phyloP scores from a whole-genome alignment of 2,888 invertebrate species.

The Heliothis peltigera region DNA sequence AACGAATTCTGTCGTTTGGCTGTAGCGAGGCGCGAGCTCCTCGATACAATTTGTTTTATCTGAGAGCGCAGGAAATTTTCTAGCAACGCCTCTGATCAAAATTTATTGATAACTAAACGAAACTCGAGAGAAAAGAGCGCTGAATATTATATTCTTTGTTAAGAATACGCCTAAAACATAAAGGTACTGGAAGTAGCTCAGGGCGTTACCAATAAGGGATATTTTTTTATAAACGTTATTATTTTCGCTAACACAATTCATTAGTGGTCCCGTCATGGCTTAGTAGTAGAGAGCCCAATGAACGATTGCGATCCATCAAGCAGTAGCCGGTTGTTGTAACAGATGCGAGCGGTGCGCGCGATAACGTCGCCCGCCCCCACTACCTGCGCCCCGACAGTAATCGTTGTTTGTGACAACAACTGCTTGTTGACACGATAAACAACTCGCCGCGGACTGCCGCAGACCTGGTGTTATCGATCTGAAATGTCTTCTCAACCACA shows the following conservation, averaged over 20 bases:
- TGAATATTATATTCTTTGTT: slow-evolving; percentile 28
- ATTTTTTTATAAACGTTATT: slow-evolving; percentile 26
- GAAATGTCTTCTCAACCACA: slow-evolving; percentile 40
- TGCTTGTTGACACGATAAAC: slow-evolving; percentile 41
- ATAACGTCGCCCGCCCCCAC: slow-evolving; percentile 9
- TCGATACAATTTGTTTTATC: slow-evolving; percentile 60
- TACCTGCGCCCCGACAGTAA: slow-evolving; percentile 5
- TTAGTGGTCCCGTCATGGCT: neutral
- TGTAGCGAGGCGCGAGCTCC: slow-evolving; percentile 51
- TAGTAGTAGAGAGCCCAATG: slow-evolving; percentile 18
- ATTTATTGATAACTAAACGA: slow-evolving; percentile 58
- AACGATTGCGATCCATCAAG: slow-evolving; percentile 28
- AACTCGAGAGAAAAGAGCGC: slow-evolving; percentile 32
- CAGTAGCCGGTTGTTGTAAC: slow-evolving; percentile 9
- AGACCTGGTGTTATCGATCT: slow-evolving; percentile 38
- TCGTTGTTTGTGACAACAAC: slow-evolving; percentile 37
- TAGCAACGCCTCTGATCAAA: slow-evolving; percentile 50
- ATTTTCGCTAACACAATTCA: slow-evolving; percentile 20
- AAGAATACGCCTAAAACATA: slow-evolving; percentile 16
- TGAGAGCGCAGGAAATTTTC: slow-evolving; percentile 47
- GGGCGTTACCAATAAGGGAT: neutral
- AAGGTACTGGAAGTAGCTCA: slow-evolving; percentile 7
- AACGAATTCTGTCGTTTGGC: slow-evolving; percentile 48
- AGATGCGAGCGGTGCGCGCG: slow-evolving; percentile 18
- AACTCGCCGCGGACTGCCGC: slow-evolving; percentile 19